Percentiles rank a stretch among this genome's conserved stretches.
phyloP scores from a whole-genome alignment of 1,140 invertebrate species.

The Pseudomyrmex pallidus region DNA sequence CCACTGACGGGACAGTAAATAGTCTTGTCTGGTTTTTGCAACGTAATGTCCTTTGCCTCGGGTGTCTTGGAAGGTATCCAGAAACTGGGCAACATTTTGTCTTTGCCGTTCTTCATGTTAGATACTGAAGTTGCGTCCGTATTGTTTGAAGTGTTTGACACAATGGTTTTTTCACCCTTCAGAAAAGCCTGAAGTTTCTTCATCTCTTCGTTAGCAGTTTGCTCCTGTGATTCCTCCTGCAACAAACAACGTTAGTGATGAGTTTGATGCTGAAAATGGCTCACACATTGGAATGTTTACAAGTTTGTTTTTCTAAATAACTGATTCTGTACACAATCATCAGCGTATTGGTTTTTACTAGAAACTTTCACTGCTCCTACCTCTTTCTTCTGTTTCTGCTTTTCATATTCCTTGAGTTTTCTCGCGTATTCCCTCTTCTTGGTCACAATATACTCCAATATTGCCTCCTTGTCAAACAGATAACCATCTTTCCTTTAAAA shows the following conservation, averaged over 20 bases:
- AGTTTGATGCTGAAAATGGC: no score
- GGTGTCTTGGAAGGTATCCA: slow-evolving; percentile 99
- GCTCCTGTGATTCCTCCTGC: slow-evolving; percentile 87
- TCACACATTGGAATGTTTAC: no score
- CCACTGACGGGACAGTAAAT: slow-evolving; percentile 98
- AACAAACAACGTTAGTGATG: neutral
- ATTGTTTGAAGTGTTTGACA: slow-evolving; percentile 73
- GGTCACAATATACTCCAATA: slow-evolving; percentile 97
- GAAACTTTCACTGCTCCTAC: slow-evolving; percentile 69
- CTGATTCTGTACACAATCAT: neutral
- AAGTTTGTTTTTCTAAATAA: no score
- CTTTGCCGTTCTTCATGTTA: slow-evolving; percentile 89
- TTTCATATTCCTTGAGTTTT: slow-evolving; percentile 97
- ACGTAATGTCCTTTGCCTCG: slow-evolving; percentile 89
- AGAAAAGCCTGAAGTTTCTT: slow-evolving; percentile 91
- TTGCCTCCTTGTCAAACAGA: slow-evolving; percentile 98
- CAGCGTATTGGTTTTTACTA: neutral
- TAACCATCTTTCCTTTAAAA: slow-evolving; percentile 94
- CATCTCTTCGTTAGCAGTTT: slow-evolving; percentile 89
- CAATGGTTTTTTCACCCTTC: slow-evolving; percentile 91
- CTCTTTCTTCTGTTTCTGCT: slow-evolving; percentile 92
- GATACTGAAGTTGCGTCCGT: slow-evolving; percentile 87
- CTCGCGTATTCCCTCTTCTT: slow-evolving; percentile 97
- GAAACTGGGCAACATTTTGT: slow-evolving; percentile 96
- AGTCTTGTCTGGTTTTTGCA: slow-evolving; percentile 95